Percentiles rank a stretch among this genome's conserved stretches.
Conservation (phyloP, 2,797 vertebrate genomes). For the Peromyscus melanophrys region DNA sequence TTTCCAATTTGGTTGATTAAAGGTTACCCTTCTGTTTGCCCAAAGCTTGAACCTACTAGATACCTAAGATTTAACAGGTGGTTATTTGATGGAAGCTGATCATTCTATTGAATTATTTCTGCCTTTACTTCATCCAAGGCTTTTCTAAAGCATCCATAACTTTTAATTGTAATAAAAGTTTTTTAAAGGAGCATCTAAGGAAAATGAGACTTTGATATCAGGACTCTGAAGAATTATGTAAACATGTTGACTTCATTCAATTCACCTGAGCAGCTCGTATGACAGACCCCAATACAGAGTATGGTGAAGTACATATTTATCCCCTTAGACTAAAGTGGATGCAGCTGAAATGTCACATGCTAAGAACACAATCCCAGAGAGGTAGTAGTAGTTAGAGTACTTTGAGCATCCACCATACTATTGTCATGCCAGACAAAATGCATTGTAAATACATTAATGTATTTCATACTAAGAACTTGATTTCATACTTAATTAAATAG, state of each 20-base stretch:
- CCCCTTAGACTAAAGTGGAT: neutral
- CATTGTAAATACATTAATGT: neutral
- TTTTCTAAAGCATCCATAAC: neutral
- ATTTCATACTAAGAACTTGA: neutral
- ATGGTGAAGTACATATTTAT: neutral
- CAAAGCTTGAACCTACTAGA: neutral
- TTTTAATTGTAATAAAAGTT: neutral
- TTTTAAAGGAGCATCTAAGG: neutral
- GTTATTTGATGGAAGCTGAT: neutral
- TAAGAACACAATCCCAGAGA: neutral
- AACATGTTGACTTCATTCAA: neutral
- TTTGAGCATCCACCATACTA: neutral
- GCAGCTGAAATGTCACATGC: neutral
- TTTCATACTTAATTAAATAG: neutral
- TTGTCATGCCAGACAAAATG: neutral
- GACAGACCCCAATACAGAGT: neutral
- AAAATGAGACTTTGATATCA: neutral
- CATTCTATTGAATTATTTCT: rapidly evolving
- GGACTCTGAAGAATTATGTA: neutral
- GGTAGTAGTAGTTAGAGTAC: rapidly evolving
- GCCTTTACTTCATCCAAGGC: neutral
- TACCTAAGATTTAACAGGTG: neutral
- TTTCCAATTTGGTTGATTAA: neutral
- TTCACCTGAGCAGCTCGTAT: neutral
- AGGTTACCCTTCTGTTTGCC: neutral